phyloP scores from a whole-genome alignment of 1,140 invertebrate genomes.

The Portunus trituberculatus region DNA sequence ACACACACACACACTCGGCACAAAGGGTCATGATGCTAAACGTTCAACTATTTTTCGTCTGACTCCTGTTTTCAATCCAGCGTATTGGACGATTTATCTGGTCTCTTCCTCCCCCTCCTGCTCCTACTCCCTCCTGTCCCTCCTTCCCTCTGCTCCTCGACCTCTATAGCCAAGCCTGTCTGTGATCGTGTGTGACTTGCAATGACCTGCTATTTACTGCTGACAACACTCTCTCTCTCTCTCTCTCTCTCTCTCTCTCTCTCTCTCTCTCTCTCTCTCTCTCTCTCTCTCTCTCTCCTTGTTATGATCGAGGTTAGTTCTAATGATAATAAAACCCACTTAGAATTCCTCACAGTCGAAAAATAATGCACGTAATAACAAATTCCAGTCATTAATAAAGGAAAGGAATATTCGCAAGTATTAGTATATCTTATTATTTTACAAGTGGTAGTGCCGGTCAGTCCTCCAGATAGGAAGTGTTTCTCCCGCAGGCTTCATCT shows the following conservation, averaged over 20 bases:
- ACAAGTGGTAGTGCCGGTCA: neutral
- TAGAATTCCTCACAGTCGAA: too few species aligned
- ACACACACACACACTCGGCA: too few species aligned
- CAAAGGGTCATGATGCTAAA: too few species aligned
- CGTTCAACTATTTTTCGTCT: too few species aligned
- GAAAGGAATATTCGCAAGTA: neutral
- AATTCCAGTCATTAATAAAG: too few species aligned
- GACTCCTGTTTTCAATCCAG: neutral
- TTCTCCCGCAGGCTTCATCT: neutral
- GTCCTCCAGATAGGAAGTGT: neutral
- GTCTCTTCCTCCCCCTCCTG: neutral
- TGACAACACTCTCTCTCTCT: neutral
- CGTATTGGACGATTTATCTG: neutral
- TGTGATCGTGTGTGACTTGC: neutral
- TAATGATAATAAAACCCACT: too few species aligned
- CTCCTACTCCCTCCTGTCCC: neutral
- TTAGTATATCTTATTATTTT: neutral
- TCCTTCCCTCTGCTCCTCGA: neutral
- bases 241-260: too few species aligned
- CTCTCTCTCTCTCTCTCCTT: constrained; percentile 32
- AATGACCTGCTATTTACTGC: too few species aligned
- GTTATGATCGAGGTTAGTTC: too few species aligned
- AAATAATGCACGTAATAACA: too few species aligned
- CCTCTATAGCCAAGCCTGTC: neutral
- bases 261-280: too few species aligned